Base-by-base conservation (phyloP, 2,113 vertebrate species). In the Callipepla squamata region DNA sequence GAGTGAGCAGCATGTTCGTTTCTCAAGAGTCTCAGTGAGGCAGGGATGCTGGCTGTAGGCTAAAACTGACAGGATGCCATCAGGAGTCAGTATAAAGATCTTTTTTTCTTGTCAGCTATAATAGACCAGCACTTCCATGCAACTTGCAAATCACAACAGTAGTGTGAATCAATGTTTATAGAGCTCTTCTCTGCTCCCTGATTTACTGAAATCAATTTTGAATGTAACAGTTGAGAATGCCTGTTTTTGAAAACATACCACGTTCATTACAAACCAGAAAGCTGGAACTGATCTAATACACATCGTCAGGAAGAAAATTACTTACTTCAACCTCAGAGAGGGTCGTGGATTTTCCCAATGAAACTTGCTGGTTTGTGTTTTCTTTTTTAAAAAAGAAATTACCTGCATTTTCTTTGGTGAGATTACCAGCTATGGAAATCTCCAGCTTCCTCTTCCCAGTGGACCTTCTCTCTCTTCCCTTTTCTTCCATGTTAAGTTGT, bases 1-100 rank as follows among this genome's bases (percentile, higher is more conserved):
- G 42, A 90, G 93, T 83, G 61, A 89, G 57, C 44, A 83, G 69
- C 40, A 53, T 80, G 69, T 76, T 88, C 74, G 87, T 92, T 86
- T 80, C 74, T 92, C 87, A 78, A 81, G 68, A 67, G 65, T 59
- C 87, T 86, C 53, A 72, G 72, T 42, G 67, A 91, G 70, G 65
- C 66, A 83, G 58, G 25, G 58, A 38, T 67, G 23, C 48, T 87
- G 58, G 13, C 53, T 88, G 68, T 78, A 62, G 53, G 53, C 67
- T 91, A 70, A 90, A 94, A 17, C 44, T 40, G 73, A 78, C 58
- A 85, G 32, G 74, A 85, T 73, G 44, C 36, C 62, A 85, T 48
- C 26, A 94, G 78, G 91, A 91, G 89, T 92, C 89, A 78, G 87
- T 87, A n/a, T 9, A 47, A 85, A 57, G 34, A 13, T 0, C 4